Evolutionary conservation across 2,888 invertebrate genomes (phyloP), one percentile per base, ranked within the genome.

Genomic region (Xestoiulus laeticollis): DNA sequence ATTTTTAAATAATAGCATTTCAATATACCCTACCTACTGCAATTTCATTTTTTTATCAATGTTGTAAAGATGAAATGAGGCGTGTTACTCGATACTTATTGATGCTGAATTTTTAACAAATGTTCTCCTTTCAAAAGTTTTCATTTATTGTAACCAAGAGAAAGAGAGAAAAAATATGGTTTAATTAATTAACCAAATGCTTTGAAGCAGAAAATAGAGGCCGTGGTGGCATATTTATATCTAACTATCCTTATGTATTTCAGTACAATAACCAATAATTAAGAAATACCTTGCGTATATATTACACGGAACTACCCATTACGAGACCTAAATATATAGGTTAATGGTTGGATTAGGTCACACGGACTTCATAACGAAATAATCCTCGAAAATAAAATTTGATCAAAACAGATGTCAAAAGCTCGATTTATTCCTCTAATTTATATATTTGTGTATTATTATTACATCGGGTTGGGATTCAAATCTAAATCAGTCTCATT

Each of bases 181-280:
- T 68, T 68, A 26, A n/a, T n/a, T n/a, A 68, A n/a, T 26, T 68
- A 68, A 68, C 68, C 68, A 26, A 68, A 26, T 68, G 26, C 78
- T 78, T 30, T 78, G 30, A 78, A 78, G 78, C 78, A 78, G 78
- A 78, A 78, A 78, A 78, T 78, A 16, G 78, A 78, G 78, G 78
- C 78, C 78, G 78, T 30, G 14, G 78, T 78, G 78, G 78, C 78
- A 78, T 78, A 78, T 78, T 78, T 78, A 78, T 78, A 78, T 78
- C 78, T 30, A 78, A 78, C 78, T 78, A 78, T 78, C 78, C 78
- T 14, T 30, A 30, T 78, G 78, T 78, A 78, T 78, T 30, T 78
- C 78, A 78, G 78, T 14, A 78, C 78, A 78, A 78, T 78, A 78
- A 78, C 78, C 30, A 78, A 78, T 78, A 78, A 78, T 78, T 78